Evolutionary conservation across 2,797 vertebrate genomes (phyloP), one percentile per base, ranked within the genome.

Genomic region (Telmatherina bonti): DNA sequence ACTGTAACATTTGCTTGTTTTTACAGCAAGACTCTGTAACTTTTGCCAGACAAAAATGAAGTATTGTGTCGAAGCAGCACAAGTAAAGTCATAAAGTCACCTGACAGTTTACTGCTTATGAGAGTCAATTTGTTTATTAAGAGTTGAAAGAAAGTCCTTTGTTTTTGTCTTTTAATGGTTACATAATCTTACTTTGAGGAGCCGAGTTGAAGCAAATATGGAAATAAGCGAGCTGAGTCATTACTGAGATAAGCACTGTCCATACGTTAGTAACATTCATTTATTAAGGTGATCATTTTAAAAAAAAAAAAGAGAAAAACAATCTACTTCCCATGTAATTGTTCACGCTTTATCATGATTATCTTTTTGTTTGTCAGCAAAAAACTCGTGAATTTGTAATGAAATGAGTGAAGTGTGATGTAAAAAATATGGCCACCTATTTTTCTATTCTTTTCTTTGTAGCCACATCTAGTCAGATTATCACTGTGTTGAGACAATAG

Each of bases 401-500:
- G 1, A 52, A 52, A 74, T 2, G 57, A 67, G 75, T 54, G 27
- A 57, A 70, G 62, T 71, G 26, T 38, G 4, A 10, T 20, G 65
- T 78, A 33, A 33, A 71, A 62, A 79, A 62, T 63, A 70, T 69
- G 52, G 29, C 63, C 65, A 56, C 62, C 58, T 84, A 76, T 77
- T 82, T 79, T 76, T 82, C 51, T 74, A 77, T 56, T 65, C 58
- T 78, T 74, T 20, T 72, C 76, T 88, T 54, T 75, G 83, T 90
- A 85, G 84, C 86, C 76, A 71, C 77, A 77, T 88, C 78, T 68
- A 47, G 59, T 83, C 82, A 81, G 83, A 85, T 76, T 69, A 83
- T 91, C 85, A 91, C 87, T 88, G 88, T 91, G 89, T 81, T 62
- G 56, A 82, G 62, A 64, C 62, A 49, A 86, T 84, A 89, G 87